phyloP scores from a whole-genome alignment of 2,888 invertebrate species.

The Drosophila rellima region DNA sequence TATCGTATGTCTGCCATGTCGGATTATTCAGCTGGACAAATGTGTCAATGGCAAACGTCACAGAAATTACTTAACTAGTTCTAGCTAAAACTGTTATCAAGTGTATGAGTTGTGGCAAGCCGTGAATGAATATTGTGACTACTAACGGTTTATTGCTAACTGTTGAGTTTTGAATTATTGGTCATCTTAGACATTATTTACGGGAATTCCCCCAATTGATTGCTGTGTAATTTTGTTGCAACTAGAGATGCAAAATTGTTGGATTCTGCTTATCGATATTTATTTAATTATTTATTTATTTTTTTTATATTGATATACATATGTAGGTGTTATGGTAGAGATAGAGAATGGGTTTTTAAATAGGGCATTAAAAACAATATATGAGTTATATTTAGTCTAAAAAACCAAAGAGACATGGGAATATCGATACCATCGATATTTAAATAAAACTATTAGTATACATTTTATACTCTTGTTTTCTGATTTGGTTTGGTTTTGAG shows the following conservation, averaged over 20 bases:
- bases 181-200: conserved; percentile 1
- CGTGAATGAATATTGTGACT: conserved; percentile 14
- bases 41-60: conserved; percentile 24
- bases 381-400: too few species aligned
- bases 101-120: background rate
- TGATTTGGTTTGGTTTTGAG: too few species aligned
- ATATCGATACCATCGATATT: too few species aligned
- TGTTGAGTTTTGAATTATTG: conserved; percentile 1
- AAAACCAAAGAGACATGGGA: too few species aligned
- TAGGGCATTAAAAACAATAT: too few species aligned
- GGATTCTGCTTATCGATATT: too few species aligned
- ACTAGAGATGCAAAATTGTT: background rate
- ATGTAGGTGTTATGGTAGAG: too few species aligned
- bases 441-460: too few species aligned
- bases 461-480: too few species aligned
- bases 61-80: conserved; percentile 6
- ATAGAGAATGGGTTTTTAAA: too few species aligned
- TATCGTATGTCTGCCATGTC: background rate
- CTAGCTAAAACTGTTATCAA: conserved; percentile 15
- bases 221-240: background rate
- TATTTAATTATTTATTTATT: too few species aligned
- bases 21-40: background rate
- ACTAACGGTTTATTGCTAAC: conserved; percentile 4
- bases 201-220: background rate
- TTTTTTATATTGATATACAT: too few species aligned